Evolutionary conservation across 2,888 invertebrate species (phyloP), one percentile per base, ranked within the genome.

Genomic region (Papilio gigon): DNA sequence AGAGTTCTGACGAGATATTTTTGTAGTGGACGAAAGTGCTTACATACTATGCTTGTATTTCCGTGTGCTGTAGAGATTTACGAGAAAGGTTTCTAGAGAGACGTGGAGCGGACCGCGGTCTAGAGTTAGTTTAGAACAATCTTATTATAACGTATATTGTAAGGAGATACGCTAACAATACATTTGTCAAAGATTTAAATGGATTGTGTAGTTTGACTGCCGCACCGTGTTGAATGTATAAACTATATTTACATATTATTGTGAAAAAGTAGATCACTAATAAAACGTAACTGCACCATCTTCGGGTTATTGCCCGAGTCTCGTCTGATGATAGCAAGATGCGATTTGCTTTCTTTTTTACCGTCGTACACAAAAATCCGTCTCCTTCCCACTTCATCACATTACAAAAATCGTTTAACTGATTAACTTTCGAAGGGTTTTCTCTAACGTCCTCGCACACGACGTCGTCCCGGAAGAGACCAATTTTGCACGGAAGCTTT

Each of bases 401-500:
- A 27, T 53, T 8, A 53, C n/a, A 1, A 30, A 14, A 35, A 59
- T 22, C 5, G 17, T 37, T 60, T 22, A 50, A 27, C 37, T 35
- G 42, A 70, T 75, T 74, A 67, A 66, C 42, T 65, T 68, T 70
- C 59, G 58, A 63, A 69, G 53, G 37, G 62, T 66, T 68, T 40
- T 65, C 70, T 64, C 58, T 53, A 66, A 64, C 67, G 68, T 73
- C 60, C 62, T 70, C 14, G 17, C 68, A 74, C 76, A 73, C 72
- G 70, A 74, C 73, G 70, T 73, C 74, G 76, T 76, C 76, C 76
- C 71, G 69, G 71, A 68, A 73, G 68, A 76, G 76, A 76, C 77
- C 77, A 77, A 77, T 77, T 77, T 76, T 70, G 71, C 72, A 68
- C 68, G 60, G 40, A 65, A 22, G 65, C 69, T 65, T 69, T 65